phyloP scores from a whole-genome alignment of 2,797 vertebrate genomes.

The Luscinia luscinia region DNA sequence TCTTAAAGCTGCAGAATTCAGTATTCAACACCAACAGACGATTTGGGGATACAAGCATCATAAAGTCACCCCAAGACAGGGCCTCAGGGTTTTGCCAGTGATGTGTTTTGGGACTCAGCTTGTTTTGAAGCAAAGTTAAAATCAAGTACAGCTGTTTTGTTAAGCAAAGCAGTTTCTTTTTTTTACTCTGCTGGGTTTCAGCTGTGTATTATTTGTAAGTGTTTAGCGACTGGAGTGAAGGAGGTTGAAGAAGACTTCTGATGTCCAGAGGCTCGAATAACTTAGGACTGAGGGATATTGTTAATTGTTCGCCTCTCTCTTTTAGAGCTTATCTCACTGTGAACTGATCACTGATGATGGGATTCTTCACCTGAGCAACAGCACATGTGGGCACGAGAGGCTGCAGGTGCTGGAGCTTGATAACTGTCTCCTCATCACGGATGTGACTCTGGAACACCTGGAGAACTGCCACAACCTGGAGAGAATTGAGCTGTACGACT shows the following conservation, averaged over 20 bases:
- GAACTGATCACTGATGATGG: constrained; percentile 93
- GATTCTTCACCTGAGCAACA: constrained; percentile 90
- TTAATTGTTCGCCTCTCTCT: not conserved
- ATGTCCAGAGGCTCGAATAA: not conserved
- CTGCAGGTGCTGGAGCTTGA: constrained; percentile 90
- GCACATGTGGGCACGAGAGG: constrained; percentile 88
- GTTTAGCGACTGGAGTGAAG: not conserved
- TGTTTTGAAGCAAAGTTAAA: not conserved
- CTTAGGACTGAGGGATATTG: not conserved
- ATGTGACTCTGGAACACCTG: constrained; percentile 88
- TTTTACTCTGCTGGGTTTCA: not conserved
- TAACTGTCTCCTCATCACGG: constrained; percentile 92
- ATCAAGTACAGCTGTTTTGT: not conserved
- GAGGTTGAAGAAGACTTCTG: not conserved
- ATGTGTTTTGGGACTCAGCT: not conserved
- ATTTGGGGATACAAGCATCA: too few relatives aligned
- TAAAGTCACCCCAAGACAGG: too few relatives aligned
- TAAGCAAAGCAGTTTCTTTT: not conserved
- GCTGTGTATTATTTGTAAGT: not conserved
- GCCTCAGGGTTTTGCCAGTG: not conserved
- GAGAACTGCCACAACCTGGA: constrained; percentile 90
- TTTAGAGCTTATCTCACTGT: constrained; percentile 91
- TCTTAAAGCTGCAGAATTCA: too few relatives aligned
- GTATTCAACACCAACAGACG: too few relatives aligned
- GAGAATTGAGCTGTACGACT: constrained; percentile 92